Evolutionary conservation across 1,140 invertebrate genomes (phyloP), one percentile per base, ranked within the genome.

Genomic region (Drosophila fuyamai): DNA sequence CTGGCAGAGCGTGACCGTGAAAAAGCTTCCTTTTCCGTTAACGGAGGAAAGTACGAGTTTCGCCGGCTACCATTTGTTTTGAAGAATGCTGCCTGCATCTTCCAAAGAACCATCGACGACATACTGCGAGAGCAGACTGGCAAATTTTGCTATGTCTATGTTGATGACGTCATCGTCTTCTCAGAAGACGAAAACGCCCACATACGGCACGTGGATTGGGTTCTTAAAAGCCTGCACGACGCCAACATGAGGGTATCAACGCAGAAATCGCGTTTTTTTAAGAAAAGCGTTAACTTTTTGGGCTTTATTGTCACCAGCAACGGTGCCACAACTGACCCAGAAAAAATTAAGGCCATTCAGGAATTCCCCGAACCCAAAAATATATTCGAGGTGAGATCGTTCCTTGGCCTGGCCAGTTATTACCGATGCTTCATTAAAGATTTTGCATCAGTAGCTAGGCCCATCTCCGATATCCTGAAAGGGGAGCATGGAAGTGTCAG

Each of bases 21-120:
- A n/a, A n/a, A n/a, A n/a, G n/a, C n/a, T 0, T 93, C 92, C 0
- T 94, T 94, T 72, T 78, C 75, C 0, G 91, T 91, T 35, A 90
- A 62, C 80, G 68, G 54, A 29, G 63, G 41, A 4, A 67, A 47
- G 47, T 93, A 56, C 60, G 66, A 65, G 12, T 72, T 72, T 40
- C 13, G 23, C 1, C 14, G 58, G 18, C 4, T 76, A 2, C 66
- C 55, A 12, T 74, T 68, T 29, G 41, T 36, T 3, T 29, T 72
- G 1, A 63, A 63, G 27, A 63, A 66, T 46, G 67, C 65, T 2
- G 44, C 55, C 10, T 63, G 58, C 41, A 73, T 67, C 13, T 77
- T 77, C 44, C 57, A 66, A 14, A 38, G 60, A 48, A 48, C 44
- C 7, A 62, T 77, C 9, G 56, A 72, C 10, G 54, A 54, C 14